These are phyloP conservation scores for mouse (Mus musculus) DNA, from an alignment of 2,113 vertebrate species.

Conservation along the genomic window GRCm39 chr13:11950501-11951000, in stretches of 20 bases:
- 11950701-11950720: neutral
- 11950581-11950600: no score
- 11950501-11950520: no score
- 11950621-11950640: no score
- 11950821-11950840: neutral
- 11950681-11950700: neutral
- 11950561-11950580: no score
- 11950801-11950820: neutral
- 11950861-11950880: neutral
- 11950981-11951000: neutral
- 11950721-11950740: neutral
- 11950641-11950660: no score
- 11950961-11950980: no score
- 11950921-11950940: neutral
- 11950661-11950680: no score
- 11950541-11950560: no score
- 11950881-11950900: rapidly evolving
- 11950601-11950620: no score
- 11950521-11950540: no score
- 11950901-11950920: neutral
- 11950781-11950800: neutral
- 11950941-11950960: neutral
- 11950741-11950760: neutral
- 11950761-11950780: neutral
- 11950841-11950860: neutral